A percentile compares a stretch with the other conserved stretches of the same genome.
phyloP scores from a whole-genome alignment of 2,113 vertebrate genomes.

The Phrynosoma platyrhinos region DNA sequence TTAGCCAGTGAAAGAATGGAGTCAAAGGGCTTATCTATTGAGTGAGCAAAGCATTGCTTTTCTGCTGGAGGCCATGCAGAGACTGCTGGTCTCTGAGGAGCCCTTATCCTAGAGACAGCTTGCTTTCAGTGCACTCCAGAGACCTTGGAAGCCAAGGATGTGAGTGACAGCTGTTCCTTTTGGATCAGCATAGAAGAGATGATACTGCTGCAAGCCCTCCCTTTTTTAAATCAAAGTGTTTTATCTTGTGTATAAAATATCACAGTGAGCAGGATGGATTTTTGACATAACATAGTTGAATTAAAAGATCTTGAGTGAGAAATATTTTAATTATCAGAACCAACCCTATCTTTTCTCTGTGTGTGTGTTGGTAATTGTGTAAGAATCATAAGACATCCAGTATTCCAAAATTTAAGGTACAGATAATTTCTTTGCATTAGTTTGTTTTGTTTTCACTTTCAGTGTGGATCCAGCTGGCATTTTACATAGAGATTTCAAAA shows the following conservation, averaged over 20 bases:
- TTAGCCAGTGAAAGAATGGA: conserved; percentile 66
- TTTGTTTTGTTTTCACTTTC: not conserved
- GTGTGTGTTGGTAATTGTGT: not conserved
- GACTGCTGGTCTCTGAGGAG: conserved; percentile 65
- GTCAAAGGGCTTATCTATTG: conserved; percentile 76
- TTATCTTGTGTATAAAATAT: conserved; percentile 53
- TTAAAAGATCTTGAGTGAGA: not conserved
- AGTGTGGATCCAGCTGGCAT: not conserved
- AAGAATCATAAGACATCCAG: not conserved
- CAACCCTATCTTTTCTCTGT: not conserved
- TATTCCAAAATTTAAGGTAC: not conserved
- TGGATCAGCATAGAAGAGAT: conserved; percentile 48
- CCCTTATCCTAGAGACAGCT: conserved; percentile 69
- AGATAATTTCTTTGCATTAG: not conserved
- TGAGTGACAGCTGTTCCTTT: conserved; percentile 76
- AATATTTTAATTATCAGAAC: conserved; percentile 31
- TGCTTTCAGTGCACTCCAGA: conserved; percentile 54
- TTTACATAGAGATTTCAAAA: conserved; percentile 15
- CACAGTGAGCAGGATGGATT: conserved; percentile 39
- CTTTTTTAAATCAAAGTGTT: conserved; percentile 56
- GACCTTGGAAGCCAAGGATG: conserved; percentile 58
- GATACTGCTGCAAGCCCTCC: conserved; percentile 54
- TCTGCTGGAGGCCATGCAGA: conserved; percentile 66
- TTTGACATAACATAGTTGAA: conserved; percentile 39
- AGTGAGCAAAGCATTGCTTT: conserved; percentile 63